A percentile compares a stretch with the other conserved stretches of the same genome.
Evolutionary conservation across 2,888 invertebrate species (phyloP).

Genomic region (Steromphala cineraria): DNA sequence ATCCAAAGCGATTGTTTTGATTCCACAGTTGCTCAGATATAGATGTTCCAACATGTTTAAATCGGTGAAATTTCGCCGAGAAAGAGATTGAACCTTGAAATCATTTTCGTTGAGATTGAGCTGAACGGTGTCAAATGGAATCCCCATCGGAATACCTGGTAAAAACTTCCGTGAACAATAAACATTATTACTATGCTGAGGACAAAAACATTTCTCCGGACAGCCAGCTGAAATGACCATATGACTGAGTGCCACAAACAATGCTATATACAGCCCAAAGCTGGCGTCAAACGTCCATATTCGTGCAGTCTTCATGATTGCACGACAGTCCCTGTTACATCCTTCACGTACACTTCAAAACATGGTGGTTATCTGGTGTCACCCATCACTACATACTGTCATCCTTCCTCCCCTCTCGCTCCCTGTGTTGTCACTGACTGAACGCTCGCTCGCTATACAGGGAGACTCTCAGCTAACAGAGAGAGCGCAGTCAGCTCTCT

Average conservation of each 20-base stretch:
- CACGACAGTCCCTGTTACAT: background rate
- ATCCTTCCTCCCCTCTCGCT: background rate
- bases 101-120: slow-evolving; percentile 71
- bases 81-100: slow-evolving; percentile 62
- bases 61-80: slow-evolving; percentile 67
- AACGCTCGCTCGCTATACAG: background rate
- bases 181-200: slow-evolving; percentile 66
- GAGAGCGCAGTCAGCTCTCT: background rate
- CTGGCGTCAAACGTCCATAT: background rate
- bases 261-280: background rate
- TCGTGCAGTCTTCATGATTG: background rate
- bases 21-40: slow-evolving; percentile 71
- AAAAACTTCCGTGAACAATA: slow-evolving; percentile 70
- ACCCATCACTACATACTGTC: background rate
- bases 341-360: background rate
- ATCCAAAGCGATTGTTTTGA: slow-evolving; percentile 68
- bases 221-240: slow-evolving; percentile 43
- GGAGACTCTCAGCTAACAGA: background rate
- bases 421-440: background rate
- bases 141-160: slow-evolving; percentile 67
- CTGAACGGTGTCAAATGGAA: slow-evolving; percentile 67
- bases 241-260: background rate
- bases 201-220: slow-evolving; percentile 72
- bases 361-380: background rate
- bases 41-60: slow-evolving; percentile 67